Base-by-base conservation (phyloP, 2,113 vertebrate species). In the Eulemur macaco region DNA sequence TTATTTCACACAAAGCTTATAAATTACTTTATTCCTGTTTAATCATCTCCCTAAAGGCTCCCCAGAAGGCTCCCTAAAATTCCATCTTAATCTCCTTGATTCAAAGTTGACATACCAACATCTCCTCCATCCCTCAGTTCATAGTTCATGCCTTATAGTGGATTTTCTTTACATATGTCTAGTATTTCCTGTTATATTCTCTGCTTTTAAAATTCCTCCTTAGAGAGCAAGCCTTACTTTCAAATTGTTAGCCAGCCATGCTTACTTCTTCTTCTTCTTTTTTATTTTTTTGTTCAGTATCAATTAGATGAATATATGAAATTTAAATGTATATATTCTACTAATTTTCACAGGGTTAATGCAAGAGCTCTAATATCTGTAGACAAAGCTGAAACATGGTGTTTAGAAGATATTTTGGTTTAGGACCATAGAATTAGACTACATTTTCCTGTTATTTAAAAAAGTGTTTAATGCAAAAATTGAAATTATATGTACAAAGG, bases 321-420 rank as follows among this genome's bases (percentile, higher is more conserved):
- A 86, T 85, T 52, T 52, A 56, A 64, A 6, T 85, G 15, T 83
- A 10, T 77, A 29, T 27, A 29, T 94, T 71, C 5, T 93, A 27
- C 29, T 95, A n/a, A 74, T 92, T 88, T 66, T 71, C 25, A 47
- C 37, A 50, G 54, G 14, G 12, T 56, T 95, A 89, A 37, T 86
- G 12, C 18, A 92, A 74, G 50, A 69, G 20, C 37, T 96, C 6
- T 74, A 63, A 42, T 84, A 89, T 91, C 21, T 91, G 52, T 86
- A 73, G 81, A 78, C 17, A 93, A 96, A 93, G 3, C 31, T 96
- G 84, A 96, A 82, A 66, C 69, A 23, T 71, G 27, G 64, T 80
- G 37, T 34, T 3, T n/a, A 94, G 69, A 89, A 37, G 42, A 56
- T 58, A 58, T 42, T 89, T 92, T 96, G 45, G 23, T 64, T 66